These are phyloP conservation scores for Pomacea canaliculata DNA, from an alignment of 2,888 invertebrate genomes.

Conservation along the genomic window DNA sequence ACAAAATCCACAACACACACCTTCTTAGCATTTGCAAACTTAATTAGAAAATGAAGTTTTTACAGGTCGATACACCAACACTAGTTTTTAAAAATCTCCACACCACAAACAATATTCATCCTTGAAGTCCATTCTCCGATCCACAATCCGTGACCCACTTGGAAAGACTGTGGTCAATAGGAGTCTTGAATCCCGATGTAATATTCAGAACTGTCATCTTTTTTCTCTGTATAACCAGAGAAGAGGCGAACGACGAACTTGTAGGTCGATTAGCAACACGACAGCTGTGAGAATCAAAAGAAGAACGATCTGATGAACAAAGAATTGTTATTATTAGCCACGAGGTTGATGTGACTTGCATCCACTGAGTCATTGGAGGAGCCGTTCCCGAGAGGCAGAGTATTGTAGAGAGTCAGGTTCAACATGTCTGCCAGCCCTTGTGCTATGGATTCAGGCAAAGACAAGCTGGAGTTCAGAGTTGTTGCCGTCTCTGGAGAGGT, in stretches of 20 bases:
- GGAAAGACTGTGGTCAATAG: neutral
- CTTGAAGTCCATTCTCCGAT: too few species aligned
- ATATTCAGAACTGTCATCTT: constrained; percentile 30
- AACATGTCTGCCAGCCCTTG: constrained; percentile 7
- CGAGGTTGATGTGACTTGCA: neutral
- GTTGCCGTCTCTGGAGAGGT: too few species aligned
- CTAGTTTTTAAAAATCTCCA: too few species aligned
- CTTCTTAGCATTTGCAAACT: too few species aligned
- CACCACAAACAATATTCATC: too few species aligned
- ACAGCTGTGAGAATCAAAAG: constrained; percentile 33
- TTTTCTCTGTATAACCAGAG: constrained; percentile 33
- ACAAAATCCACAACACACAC: too few species aligned
- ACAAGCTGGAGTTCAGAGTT: neutral
- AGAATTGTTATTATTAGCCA: constrained; percentile 6
- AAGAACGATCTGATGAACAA: constrained; percentile 28
- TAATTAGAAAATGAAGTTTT: too few species aligned
- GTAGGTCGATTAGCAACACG: constrained; percentile 31
- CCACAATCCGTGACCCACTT: too few species aligned
- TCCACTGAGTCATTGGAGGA: neutral
- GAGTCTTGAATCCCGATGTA: constrained; percentile 20
- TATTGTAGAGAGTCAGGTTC: constrained; percentile 13
- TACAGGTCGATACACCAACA: too few species aligned
- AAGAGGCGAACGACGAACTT: constrained; percentile 35
- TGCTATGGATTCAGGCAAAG: neutral
- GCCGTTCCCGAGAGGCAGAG: constrained; percentile 8